Conservation (phyloP, 2,888 invertebrate genomes). For the Steromphala cineraria region DNA sequence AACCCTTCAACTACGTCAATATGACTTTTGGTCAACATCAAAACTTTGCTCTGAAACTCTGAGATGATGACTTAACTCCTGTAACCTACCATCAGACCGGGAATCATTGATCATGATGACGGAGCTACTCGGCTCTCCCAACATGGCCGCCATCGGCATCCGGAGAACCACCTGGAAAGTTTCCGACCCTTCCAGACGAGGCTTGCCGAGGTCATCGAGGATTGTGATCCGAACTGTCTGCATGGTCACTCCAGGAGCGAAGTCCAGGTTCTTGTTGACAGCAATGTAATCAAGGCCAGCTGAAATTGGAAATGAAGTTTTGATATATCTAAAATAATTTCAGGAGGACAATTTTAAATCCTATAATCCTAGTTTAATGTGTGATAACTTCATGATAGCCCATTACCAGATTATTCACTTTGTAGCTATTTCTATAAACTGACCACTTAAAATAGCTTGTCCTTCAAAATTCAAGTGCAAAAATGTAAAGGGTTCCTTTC, state of each 20-base stretch:
- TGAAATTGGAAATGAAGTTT: no score
- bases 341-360: no score
- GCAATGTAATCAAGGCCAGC: conserved; percentile 73
- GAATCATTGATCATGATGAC: conserved; percentile 72
- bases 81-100: conserved; percentile 71
- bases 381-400: neutral
- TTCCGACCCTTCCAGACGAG: conserved; percentile 72
- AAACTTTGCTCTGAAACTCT: no score
- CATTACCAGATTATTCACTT: neutral
- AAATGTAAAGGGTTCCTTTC: no score
- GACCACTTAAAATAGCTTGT: no score
- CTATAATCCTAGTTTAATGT: no score
- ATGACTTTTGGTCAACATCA: no score
- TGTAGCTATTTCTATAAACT: neutral
- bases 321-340: no score
- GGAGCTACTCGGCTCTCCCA: conserved; percentile 68
- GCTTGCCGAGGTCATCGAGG: conserved; percentile 73
- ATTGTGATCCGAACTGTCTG: conserved; percentile 69
- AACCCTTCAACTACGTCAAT: no score
- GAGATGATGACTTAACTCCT: no score
- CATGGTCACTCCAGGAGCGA: conserved; percentile 70
- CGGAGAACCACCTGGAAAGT: conserved; percentile 70
- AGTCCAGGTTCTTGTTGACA: conserved; percentile 69
- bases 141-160: conserved; percentile 68
- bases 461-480: no score